Evolutionary conservation across 92 coral and sea anemone genomes (phyloP).

Genomic region (Galaxea fascicularis): DNA sequence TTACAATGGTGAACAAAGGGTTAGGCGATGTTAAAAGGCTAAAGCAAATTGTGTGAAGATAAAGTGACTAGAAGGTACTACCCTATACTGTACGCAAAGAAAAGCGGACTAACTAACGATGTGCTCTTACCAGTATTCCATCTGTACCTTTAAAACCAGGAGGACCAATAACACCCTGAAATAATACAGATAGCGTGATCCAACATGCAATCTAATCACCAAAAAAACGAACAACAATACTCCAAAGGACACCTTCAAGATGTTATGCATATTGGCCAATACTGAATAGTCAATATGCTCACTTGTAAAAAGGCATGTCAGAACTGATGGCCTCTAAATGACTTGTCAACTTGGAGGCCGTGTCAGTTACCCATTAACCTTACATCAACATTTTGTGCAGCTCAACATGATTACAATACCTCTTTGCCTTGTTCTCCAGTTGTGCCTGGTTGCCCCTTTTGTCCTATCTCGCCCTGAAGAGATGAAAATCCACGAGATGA

Average conservation of each 20-base stretch:
- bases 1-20: not conserved
- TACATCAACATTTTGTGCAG: not conserved
- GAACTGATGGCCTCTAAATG: too few species aligned
- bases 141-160: conserved; percentile 60
- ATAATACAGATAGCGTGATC: not conserved
- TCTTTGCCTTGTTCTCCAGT: conserved; percentile 45
- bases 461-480: conserved; percentile 61
- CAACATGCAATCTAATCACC: not conserved
- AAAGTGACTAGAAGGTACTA: not conserved
- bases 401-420: not conserved
- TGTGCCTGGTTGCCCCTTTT: conserved; percentile 66
- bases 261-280: too few species aligned
- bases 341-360: not conserved
- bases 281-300: too few species aligned
- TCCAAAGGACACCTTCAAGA: too few species aligned
- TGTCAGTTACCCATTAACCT: not conserved
- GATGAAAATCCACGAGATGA: not conserved
- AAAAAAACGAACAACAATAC: not conserved
- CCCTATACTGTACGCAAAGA: too few species aligned
- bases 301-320: too few species aligned
- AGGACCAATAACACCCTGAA: conserved; percentile 65
- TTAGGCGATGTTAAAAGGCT: not conserved
- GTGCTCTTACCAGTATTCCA: conserved; percentile 64
- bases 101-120: too few species aligned
- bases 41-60: not conserved